phyloP scores from a whole-genome alignment of 2,888 invertebrate genomes.

The Frankliniella intonsa region DNA sequence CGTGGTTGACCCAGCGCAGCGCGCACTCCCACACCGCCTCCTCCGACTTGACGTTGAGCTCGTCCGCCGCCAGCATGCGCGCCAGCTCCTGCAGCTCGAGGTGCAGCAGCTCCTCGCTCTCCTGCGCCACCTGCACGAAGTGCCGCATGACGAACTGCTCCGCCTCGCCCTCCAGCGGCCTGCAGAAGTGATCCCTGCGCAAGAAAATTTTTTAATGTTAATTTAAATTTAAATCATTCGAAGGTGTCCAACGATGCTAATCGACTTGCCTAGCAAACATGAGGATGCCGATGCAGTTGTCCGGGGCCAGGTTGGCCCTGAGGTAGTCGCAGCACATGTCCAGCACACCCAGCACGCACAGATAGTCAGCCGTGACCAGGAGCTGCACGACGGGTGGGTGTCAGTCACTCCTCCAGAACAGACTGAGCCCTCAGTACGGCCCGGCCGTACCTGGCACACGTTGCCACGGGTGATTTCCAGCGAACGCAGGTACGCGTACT shows the following conservation, averaged over 20 bases:
- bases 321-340: conserved; percentile 76
- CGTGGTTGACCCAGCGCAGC: conserved; percentile 79
- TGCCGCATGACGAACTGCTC: conserved; percentile 68
- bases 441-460: conserved; percentile 53
- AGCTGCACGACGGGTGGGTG: conserved; percentile 49
- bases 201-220: too few relatives aligned
- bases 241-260: too few relatives aligned
- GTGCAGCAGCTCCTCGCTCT: conserved; percentile 69
- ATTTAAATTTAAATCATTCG: too few relatives aligned
- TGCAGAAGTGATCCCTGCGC: conserved; percentile 64
- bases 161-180: conserved; percentile 63
- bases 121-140: conserved; percentile 64
- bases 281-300: conserved; percentile 80
- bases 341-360: conserved; percentile 76
- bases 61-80: conserved; percentile 73
- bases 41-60: conserved; percentile 82
- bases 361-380: conserved; percentile 80
- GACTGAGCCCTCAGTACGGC: conserved; percentile 33
- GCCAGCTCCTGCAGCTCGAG: conserved; percentile 58
- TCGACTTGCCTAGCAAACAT: conserved; percentile 65
- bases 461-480: conserved; percentile 71
- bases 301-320: conserved; percentile 60
- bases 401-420: neutral
- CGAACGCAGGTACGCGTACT: conserved; percentile 79
- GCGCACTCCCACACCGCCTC: conserved; percentile 83